phyloP scores from a whole-genome alignment of 1,140 invertebrate genomes.

The Drosophila watanabei region DNA sequence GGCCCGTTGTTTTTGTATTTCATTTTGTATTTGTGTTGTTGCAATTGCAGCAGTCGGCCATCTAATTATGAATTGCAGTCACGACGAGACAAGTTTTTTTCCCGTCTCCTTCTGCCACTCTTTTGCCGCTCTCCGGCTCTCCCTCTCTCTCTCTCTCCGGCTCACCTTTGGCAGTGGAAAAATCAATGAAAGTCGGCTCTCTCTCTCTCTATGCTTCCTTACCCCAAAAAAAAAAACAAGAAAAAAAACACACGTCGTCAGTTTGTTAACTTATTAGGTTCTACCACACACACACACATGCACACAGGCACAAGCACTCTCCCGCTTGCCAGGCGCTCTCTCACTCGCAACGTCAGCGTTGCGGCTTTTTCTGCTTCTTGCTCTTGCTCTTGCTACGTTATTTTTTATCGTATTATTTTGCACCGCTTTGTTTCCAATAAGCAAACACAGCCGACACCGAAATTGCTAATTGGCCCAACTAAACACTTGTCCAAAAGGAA shows the following conservation, averaged over 20 bases:
- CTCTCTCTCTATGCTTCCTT: slow-evolving; percentile 36
- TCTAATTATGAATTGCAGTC: slow-evolving; percentile 59
- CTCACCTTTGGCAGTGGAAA: slow-evolving; percentile 33
- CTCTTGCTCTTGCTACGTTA: slow-evolving; percentile 43
- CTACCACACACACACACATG: slow-evolving; percentile 38
- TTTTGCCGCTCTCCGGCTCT: slow-evolving; percentile 8
- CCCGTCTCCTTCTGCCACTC: slow-evolving; percentile 4
- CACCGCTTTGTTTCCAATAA: slow-evolving; percentile 70
- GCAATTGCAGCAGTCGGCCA: slow-evolving; percentile 41
- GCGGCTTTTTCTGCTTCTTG: slow-evolving; percentile 78
- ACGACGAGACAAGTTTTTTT: slow-evolving; percentile 53
- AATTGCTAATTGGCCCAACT: slow-evolving; percentile 70
- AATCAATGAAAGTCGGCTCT: slow-evolving; percentile 43
- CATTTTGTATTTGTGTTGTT: slow-evolving; percentile 21
- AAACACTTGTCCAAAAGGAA: slow-evolving; percentile 36
- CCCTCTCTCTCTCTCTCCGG: background rate
- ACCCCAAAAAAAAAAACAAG: slow-evolving; percentile 21
- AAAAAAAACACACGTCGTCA: slow-evolving; percentile 63
- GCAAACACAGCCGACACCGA: slow-evolving; percentile 43
- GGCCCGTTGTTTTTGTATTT: slow-evolving; percentile 17
- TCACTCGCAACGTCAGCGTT: slow-evolving; percentile 67
- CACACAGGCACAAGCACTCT: slow-evolving; percentile 13
- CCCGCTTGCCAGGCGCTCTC: slow-evolving; percentile 6
- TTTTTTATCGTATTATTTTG: slow-evolving; percentile 64
- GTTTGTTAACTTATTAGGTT: slow-evolving; percentile 77